These are phyloP conservation scores for Phenganax stokvisi DNA, from an alignment of 92 coral and sea anemone species.

Conservation along the genomic window DNA sequence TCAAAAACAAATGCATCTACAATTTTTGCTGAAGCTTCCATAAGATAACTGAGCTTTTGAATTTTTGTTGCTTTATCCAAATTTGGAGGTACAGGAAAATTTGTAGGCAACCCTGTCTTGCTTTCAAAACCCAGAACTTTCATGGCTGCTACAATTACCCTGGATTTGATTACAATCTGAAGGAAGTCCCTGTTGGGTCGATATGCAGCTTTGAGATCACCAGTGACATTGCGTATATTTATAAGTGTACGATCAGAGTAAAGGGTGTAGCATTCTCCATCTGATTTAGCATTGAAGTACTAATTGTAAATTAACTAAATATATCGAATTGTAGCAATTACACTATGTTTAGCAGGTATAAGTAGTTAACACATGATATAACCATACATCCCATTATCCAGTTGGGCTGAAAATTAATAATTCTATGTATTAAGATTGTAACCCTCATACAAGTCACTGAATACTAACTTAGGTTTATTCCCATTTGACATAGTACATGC, in stretches of 20 bases:
- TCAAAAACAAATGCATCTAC: constrained; percentile 38
- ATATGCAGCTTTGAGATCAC: constrained; percentile 52
- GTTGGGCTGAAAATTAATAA: too few species aligned
- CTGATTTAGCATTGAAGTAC: constrained; percentile 51
- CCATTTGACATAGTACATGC: too few species aligned
- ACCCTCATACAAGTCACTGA: too few species aligned
- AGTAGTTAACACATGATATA: too few species aligned
- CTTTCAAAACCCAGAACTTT: constrained; percentile 47
- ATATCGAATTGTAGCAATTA: constrained; percentile 3
- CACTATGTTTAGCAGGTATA: too few species aligned
- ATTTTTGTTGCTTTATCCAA: neutral
- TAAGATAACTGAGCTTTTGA: constrained; percentile 17
- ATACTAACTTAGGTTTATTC: too few species aligned
- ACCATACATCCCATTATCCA: too few species aligned
- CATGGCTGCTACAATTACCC: constrained; percentile 55
- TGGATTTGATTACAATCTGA: constrained; percentile 36
- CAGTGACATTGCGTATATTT: constrained; percentile 55
- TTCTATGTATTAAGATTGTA: too few species aligned
- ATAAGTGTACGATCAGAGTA: constrained; percentile 55
- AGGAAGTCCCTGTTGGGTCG: constrained; percentile 57
- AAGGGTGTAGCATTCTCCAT: constrained; percentile 47
- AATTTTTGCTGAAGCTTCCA: constrained; percentile 46
- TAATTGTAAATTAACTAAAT: constrained; percentile 50
- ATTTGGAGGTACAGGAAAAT: constrained; percentile 30
- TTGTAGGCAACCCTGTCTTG: constrained; percentile 47